A percentile compares a stretch with the other conserved stretches of the same genome.
These are phyloP conservation scores for Stegana nigrithorax DNA, from an alignment of 2,888 invertebrate genomes.

Conservation along the genomic window DNA sequence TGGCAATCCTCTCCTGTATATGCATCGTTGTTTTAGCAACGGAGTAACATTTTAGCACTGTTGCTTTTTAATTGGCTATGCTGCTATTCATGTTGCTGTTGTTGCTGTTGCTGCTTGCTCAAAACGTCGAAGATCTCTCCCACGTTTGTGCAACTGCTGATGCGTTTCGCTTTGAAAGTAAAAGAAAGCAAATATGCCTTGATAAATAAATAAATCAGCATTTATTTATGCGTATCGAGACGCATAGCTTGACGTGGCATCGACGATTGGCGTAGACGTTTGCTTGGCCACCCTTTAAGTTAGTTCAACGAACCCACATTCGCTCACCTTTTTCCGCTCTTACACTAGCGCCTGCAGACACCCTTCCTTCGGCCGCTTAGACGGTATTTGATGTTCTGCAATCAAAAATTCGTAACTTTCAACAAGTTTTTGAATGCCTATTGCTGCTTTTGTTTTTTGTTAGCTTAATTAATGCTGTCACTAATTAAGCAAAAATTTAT, in stretches of 20 bases:
- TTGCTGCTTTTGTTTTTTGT: background rate
- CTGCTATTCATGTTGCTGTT: background rate
- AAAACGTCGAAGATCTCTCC: too few species aligned
- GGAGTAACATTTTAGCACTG: conserved; percentile 9
- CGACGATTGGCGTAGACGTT: too few species aligned
- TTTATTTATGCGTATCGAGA: background rate
- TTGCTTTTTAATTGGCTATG: conserved; percentile 18
- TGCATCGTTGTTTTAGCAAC: background rate
- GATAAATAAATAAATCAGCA: too few species aligned
- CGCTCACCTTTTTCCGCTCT: background rate
- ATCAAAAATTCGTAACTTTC: background rate
- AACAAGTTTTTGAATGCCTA: background rate
- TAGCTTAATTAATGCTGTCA: background rate
- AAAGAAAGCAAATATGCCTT: background rate
- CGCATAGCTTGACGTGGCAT: too few species aligned
- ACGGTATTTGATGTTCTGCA: too few species aligned
- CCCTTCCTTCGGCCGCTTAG: background rate
- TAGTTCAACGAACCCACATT: background rate
- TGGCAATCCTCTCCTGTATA: background rate
- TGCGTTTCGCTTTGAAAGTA: background rate
- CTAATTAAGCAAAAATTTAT: background rate
- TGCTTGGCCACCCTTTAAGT: too few species aligned
- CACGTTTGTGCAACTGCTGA: background rate
- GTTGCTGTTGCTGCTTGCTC: background rate
- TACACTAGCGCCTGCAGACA: background rate